phyloP scores from a whole-genome alignment of 2,888 invertebrate genomes.

The Arrhopalites spinosus region DNA sequence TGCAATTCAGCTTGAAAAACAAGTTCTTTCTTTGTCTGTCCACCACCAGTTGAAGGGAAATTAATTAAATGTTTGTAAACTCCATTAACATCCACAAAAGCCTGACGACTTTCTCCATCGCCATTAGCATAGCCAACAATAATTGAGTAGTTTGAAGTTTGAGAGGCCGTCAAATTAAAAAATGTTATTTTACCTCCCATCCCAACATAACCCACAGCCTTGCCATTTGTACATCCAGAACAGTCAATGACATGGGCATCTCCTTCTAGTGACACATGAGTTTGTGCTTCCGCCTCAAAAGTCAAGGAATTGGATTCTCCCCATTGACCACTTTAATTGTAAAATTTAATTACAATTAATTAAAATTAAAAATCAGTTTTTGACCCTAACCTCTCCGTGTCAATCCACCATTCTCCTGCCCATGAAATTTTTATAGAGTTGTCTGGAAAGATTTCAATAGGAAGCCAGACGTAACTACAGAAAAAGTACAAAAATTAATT shows the following conservation, averaged over 20 bases:
- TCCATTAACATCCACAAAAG: conserved; percentile 16
- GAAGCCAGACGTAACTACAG: neutral
- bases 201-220: conserved; percentile 31
- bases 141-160: conserved; percentile 13
- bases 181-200: conserved; percentile 15
- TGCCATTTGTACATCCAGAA: conserved; percentile 29
- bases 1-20: conserved; percentile 19
- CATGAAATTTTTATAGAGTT: conserved; percentile 3
- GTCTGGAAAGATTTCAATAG: neutral
- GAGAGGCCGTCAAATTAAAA: neutral
- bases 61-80: conserved; percentile 13
- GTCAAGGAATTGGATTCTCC: conserved; percentile 1
- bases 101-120: conserved; percentile 17
- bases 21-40: conserved; percentile 29
- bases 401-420: conserved; percentile 6
- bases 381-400: neutral
- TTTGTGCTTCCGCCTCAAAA: conserved; percentile 13
- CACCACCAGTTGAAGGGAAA: conserved; percentile 30
- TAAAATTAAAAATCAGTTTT: no score
- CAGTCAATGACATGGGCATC: conserved; percentile 22
- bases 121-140: conserved; percentile 37
- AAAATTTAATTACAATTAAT: no score
- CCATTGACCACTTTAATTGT: neutral
- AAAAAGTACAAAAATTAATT: neutral
- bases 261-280: conserved; percentile 19